Percentiles rank a stretch among this genome's conserved stretches.
phyloP scores from a whole-genome alignment of 35 echinoderm and acorn worm species.

The Diadema setosum region DNA sequence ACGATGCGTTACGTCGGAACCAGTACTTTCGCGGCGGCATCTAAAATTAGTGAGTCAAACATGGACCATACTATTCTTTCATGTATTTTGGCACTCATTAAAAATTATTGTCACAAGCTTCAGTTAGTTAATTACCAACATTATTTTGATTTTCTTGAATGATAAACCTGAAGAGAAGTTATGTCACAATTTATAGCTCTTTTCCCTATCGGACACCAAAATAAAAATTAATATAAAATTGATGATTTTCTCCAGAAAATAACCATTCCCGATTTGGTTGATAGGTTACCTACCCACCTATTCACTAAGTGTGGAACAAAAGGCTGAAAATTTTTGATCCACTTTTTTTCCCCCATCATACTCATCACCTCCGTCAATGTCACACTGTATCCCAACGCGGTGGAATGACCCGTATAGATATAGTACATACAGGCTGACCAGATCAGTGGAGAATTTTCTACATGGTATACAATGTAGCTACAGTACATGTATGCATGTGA shows the following conservation, averaged over 20 bases:
- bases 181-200: background rate
- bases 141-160: background rate
- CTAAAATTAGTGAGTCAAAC: background rate
- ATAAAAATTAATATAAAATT: background rate
- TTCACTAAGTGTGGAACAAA: background rate
- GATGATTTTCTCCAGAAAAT: background rate
- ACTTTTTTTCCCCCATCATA: background rate
- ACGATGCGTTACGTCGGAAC: background rate
- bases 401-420: background rate
- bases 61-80: background rate
- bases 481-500: too few species aligned
- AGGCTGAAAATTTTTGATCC: background rate
- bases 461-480: too few species aligned
- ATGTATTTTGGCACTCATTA: background rate
- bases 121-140: background rate
- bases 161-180: background rate
- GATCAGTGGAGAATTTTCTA: too few species aligned
- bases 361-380: background rate
- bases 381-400: background rate
- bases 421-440: too few species aligned
- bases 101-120: background rate
- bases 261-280: background rate
- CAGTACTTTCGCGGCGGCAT: background rate
- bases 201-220: background rate
- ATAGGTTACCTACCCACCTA: background rate